Base-by-base conservation (phyloP, 2,797 vertebrate genomes). In the Schizopygopsis pylzovi region DNA sequence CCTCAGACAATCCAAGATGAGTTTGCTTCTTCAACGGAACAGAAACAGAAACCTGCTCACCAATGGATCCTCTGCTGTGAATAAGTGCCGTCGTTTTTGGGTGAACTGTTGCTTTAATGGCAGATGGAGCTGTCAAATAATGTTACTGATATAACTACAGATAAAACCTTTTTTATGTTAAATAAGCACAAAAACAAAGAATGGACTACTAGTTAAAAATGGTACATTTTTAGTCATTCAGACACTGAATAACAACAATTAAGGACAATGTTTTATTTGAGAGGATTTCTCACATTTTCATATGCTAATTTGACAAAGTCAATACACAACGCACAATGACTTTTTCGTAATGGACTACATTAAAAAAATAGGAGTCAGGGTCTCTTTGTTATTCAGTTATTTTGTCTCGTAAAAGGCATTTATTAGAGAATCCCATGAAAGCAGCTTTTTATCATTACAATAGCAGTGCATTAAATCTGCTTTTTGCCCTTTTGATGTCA, bases 391-490 rank as follows among this genome's bases (percentile, higher is more conserved):
- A 61, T 25, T 65, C 54, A 20, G 73, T 82, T 80, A 49, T 75
- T 86, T 47, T 86, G 61, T 72, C 59, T 81, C 41, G 63, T 75
- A 49, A 82, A 47, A 72, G 61, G 77, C 76, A 67, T 81, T 71
- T 61, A 73, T 85, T 78, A 41, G 22, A 76, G 1, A 70, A 49
- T 82, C 39, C 67, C 25, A 28, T 43, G 39, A 39, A 43, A 28
- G 28, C 87, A 82, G 73, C 59, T 43, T 83, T 85, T 87, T 75
- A 25, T 28, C 75, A 83, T 75, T 49, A 86, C 68, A 82, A 73
- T 63, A 65, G 82, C 49, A 61, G 49, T 68, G 33, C 43, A 77
- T 83, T 78, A n/a, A 43, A 20, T 82, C 7, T 43, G 61, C 13
- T 59, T 82, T 78, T 79, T 72, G 18, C 49, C 11, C 22, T 72